phyloP scores from a whole-genome alignment of 2,797 vertebrate genomes.

The Vultur gryphus region DNA sequence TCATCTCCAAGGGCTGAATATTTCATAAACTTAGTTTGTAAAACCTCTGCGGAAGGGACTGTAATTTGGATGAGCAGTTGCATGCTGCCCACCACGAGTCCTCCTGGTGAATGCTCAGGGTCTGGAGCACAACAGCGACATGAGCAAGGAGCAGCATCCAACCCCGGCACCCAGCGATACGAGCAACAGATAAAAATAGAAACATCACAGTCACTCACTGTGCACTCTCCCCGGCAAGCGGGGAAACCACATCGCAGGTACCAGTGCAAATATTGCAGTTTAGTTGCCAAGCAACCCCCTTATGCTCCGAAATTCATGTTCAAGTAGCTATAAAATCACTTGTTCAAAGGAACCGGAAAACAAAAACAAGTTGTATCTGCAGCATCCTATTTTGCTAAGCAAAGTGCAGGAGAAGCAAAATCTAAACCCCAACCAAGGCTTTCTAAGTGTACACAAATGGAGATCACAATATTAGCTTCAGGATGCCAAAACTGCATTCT shows the following conservation, averaged over 20 bases:
- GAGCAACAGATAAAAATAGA: neutral
- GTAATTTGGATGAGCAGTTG: neutral
- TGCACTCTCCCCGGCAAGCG: neutral
- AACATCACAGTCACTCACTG: neutral
- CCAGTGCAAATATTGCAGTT: neutral
- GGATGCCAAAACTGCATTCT: fast-evolving
- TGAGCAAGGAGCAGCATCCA: fast-evolving
- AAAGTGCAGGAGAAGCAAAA: neutral
- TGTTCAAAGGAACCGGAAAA: neutral
- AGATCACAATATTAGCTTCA: neutral
- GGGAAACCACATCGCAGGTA: neutral
- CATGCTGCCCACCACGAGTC: fast-evolving
- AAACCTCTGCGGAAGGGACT: fast-evolving
- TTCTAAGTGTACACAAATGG: fast-evolving
- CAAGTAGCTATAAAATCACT: neutral
- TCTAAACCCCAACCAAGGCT: neutral
- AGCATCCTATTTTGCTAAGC: neutral
- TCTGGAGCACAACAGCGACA: fast-evolving
- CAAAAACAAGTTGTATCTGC: neutral
- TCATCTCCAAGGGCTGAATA: neutral
- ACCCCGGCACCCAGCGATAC: fast-evolving
- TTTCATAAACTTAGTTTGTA: neutral
- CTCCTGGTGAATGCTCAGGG: fast-evolving
- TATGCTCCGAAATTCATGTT: slow-evolving; percentile 4
- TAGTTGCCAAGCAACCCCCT: slow-evolving; percentile 55